phyloP scores from a whole-genome alignment of 2,888 invertebrate genomes.

The Tipula vernalis region DNA sequence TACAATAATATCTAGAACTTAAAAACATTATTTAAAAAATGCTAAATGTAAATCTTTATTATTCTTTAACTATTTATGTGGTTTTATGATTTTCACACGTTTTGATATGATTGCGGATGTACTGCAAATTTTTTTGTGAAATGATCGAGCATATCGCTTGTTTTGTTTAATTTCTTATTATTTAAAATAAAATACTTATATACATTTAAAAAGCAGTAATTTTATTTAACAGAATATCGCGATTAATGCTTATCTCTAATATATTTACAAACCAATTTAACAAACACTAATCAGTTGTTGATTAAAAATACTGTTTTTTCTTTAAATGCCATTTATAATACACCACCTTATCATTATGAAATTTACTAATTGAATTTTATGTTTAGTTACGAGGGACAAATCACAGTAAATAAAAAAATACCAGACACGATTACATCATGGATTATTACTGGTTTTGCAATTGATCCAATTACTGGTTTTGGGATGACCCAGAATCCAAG shows the following conservation, averaged over 20 bases:
- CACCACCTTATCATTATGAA: background rate
- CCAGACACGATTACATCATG: conserved; percentile 78
- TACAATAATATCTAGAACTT: background rate
- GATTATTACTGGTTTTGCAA: conserved; percentile 70
- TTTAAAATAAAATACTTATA: background rate
- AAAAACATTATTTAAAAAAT: background rate
- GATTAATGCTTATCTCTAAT: background rate
- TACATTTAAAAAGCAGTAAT: background rate
- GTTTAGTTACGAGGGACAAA: conserved; percentile 42
- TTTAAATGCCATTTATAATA: background rate
- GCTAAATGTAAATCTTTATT: background rate
- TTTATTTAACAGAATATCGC: background rate
- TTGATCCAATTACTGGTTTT: conserved; percentile 62
- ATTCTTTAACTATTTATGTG: background rate
- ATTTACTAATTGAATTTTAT: conserved; percentile 14
- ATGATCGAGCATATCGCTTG: background rate
- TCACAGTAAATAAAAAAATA: conserved; percentile 47
- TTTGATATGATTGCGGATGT: background rate
- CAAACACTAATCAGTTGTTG: background rate
- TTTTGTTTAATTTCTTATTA: background rate
- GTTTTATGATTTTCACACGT: background rate
- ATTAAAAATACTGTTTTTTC: background rate
- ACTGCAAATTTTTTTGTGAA: background rate
- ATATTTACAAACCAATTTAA: background rate
- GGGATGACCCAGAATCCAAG: conserved; percentile 56